Base-by-base conservation (phyloP, 2,797 vertebrate species). In the Cyprinella venusta region DNA sequence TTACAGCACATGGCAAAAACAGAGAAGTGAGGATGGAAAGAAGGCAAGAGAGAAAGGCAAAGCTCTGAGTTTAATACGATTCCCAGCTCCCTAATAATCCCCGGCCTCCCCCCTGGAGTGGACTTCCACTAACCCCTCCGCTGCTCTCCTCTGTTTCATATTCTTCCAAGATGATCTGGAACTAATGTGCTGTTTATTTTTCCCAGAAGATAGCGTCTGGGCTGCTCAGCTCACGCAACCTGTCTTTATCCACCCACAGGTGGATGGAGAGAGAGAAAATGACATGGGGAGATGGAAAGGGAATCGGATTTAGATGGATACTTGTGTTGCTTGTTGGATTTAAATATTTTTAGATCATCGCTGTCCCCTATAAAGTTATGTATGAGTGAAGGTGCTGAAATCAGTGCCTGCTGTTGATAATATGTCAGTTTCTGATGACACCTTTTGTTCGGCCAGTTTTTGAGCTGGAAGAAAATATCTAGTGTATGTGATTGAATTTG, bases 161-260 rank as follows among this genome's bases (percentile, higher is more conserved):
- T 86, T 81, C 86, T 89, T 93, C 88, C 92, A 94, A 89, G 87
- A 90, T 86, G 89, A 91, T 89, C 88, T 92, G 91, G 90, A 94
- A 92, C 91, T 90, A 92, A 93, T 92, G 88, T 80, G 71, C 87
- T 91, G 91, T 92, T 94, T 93, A 93, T 92, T 90, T 90, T 86
- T 88, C 90, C 87, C 88, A 50, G 87, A 91, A 93, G 90, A 91
- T 88, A 80, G 84, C 64, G 88, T 88, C 86, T 89, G 87, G 88
- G 86, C 84, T 84, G 75, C 84, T 88, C 82, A 64, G 86, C 90
- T 92, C 90, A 92, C 82, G 83, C 89, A 92, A 91, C 86, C 87
- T 79, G 61, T 91, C 88, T 91, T 90, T 78, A 90, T 90, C 87
- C 88, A 69, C 82, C 85, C 85, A 84, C 88, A 91, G 89, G 87